Conservation (phyloP, 2,888 invertebrate species). For the Aspidapion aeneum region DNA sequence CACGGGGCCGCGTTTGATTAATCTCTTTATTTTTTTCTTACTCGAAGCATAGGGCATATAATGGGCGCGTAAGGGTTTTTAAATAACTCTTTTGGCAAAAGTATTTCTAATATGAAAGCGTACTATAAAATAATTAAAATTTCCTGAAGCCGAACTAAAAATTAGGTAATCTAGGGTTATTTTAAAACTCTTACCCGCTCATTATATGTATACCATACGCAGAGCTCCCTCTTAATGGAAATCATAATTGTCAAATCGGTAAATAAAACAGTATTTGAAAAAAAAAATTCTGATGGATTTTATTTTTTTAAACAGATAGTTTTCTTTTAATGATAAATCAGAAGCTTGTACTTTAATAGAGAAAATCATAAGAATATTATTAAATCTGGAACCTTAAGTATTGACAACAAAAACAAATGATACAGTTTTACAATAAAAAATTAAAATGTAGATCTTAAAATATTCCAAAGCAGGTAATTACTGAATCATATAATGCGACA, state of each 20-base stretch:
- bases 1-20: too few species aligned
- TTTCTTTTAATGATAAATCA: not conserved
- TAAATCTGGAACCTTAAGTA: not conserved
- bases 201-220: too few species aligned
- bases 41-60: too few species aligned
- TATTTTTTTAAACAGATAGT: too few species aligned
- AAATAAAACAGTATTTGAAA: slow-evolving; percentile 4
- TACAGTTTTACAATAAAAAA: not conserved
- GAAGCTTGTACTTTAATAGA: not conserved
- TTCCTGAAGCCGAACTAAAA: slow-evolving; percentile 16
- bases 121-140: too few species aligned
- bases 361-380: not conserved
- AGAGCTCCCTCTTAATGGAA: too few species aligned
- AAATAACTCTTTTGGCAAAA: too few species aligned
- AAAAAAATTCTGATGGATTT: slow-evolving; percentile 2
- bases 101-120: too few species aligned
- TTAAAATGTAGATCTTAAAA: slow-evolving; percentile 6
- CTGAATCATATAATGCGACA: slow-evolving; percentile 39
- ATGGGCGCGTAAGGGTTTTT: too few species aligned
- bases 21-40: slow-evolving; percentile 35
- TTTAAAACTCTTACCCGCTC: too few species aligned
- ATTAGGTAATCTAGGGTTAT: too few species aligned
- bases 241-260: not conserved
- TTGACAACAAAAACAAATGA: not conserved
- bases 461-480: slow-evolving; percentile 26